Percentiles rank a stretch among this genome's conserved stretches.
These are phyloP conservation scores for Psittacula cyanocephala DNA, from an alignment of 2,113 vertebrate species.

Conservation along the genomic window DNA sequence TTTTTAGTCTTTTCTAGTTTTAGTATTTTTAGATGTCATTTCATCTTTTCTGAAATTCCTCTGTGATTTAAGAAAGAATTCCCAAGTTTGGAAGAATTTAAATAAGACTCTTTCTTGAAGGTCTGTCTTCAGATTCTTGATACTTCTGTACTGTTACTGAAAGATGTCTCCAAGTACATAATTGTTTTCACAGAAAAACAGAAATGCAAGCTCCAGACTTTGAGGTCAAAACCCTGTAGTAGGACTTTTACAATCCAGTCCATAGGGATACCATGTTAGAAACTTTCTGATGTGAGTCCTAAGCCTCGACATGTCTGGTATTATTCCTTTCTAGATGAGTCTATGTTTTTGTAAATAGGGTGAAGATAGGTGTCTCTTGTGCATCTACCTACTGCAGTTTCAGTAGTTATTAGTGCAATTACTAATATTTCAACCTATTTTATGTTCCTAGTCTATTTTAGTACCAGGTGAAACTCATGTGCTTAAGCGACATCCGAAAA, in stretches of 20 bases:
- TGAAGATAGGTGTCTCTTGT: neutral
- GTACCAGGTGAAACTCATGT: neutral
- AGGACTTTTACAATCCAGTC: neutral
- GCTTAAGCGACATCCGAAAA: neutral
- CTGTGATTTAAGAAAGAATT: neutral
- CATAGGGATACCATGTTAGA: neutral
- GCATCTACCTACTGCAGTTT: neutral
- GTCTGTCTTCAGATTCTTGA: neutral
- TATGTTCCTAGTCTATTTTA: neutral
- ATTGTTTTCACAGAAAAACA: neutral
- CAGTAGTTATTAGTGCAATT: neutral
- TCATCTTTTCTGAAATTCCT: neutral
- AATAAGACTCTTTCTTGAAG: neutral
- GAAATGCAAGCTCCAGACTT: neutral
- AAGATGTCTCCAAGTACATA: fast-evolving
- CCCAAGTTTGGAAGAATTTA: neutral
- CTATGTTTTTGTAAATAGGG: neutral
- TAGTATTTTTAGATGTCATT: neutral
- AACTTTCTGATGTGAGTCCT: neutral
- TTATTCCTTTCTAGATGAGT: neutral
- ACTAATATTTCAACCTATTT: neutral
- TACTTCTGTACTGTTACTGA: neutral
- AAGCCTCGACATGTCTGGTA: fast-evolving
- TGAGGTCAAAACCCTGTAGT: neutral
- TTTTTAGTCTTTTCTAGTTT: neutral